Conservation (phyloP, 2,888 invertebrate species). For the Synergus laeviventris region DNA sequence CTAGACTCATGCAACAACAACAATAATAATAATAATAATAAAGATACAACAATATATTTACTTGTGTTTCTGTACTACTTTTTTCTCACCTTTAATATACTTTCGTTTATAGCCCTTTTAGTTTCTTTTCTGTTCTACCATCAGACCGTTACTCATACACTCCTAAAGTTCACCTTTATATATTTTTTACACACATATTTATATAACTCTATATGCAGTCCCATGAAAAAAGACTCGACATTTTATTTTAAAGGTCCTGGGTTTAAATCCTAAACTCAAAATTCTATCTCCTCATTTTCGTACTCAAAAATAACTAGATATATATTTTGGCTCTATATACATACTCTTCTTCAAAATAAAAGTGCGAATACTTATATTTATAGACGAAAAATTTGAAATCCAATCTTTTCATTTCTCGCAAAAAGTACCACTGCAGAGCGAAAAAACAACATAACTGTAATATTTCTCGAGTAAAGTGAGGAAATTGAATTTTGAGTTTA, state of each 20-base stretch:
- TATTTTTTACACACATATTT: background rate
- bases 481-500: too few relatives aligned
- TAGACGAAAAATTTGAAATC: too few relatives aligned
- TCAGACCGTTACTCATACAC: constrained; percentile 56
- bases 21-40: constrained; percentile 67
- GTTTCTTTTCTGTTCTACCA: constrained; percentile 50
- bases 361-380: too few relatives aligned
- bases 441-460: too few relatives aligned
- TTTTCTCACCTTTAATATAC: constrained; percentile 50
- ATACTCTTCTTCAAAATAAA: too few relatives aligned
- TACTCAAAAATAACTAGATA: too few relatives aligned
- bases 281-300: too few relatives aligned
- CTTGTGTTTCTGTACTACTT: constrained; percentile 59
- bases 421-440: too few relatives aligned
- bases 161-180: constrained; percentile 42
- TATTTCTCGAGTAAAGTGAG: too few relatives aligned
- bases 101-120: constrained; percentile 42
- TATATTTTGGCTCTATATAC: too few relatives aligned
- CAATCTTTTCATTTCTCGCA: too few relatives aligned
- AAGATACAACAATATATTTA: constrained; percentile 73
- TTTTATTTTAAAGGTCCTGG: constrained; percentile 41
- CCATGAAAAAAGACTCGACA: constrained; percentile 61
- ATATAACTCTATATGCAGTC: constrained; percentile 42
- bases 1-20: constrained; percentile 74
- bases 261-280: too few relatives aligned